Evolutionary conservation across 2,113 vertebrate species (phyloP).

Genomic region (Micronycteris hirsuta): DNA sequence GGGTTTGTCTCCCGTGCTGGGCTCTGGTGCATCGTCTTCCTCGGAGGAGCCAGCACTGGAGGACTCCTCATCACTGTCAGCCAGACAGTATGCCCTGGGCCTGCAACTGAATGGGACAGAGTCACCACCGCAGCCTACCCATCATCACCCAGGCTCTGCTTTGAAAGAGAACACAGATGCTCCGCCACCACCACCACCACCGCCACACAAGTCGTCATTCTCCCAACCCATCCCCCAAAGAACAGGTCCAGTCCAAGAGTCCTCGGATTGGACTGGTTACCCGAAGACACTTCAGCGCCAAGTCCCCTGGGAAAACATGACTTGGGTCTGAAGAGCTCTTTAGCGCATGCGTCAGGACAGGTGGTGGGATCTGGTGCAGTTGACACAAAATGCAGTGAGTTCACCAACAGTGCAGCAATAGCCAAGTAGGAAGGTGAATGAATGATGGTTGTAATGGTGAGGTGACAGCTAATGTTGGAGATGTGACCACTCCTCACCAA

Average conservation of each 20-base stretch:
- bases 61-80: slow-evolving; percentile 98
- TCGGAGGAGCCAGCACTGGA: slow-evolving; percentile 98
- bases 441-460: neutral
- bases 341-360: slow-evolving; percentile 21
- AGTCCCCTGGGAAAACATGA: neutral
- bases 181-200: neutral
- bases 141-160: neutral
- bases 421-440: neutral
- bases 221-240: neutral
- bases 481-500: neutral
- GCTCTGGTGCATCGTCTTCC: slow-evolving; percentile 92
- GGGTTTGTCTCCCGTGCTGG: slow-evolving; percentile 86
- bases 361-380: neutral
- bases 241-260: neutral
- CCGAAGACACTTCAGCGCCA: neutral
- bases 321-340: neutral
- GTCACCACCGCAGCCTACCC: neutral
- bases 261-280: neutral
- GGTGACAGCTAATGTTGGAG: neutral
- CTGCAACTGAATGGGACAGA: slow-evolving; percentile 82
- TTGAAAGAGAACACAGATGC: neutral
- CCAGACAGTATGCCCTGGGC: slow-evolving; percentile 93
- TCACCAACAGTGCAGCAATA: neutral
- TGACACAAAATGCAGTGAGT: slow-evolving; percentile 28
- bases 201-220: neutral